Conservation (phyloP, 2,797 vertebrate genomes). For the Serranus cabrilla region DNA sequence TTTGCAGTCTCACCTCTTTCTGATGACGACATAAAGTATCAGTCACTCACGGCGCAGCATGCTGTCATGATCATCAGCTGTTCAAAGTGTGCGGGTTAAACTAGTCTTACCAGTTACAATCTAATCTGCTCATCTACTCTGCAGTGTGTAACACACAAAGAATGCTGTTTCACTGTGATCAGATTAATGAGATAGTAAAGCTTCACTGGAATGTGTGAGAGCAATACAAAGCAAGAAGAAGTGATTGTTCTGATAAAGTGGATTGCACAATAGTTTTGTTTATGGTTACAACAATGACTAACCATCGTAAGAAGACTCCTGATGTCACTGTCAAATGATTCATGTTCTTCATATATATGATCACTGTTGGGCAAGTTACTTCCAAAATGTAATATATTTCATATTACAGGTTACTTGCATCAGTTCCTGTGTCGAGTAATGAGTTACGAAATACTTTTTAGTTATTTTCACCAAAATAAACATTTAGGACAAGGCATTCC, state of each 20-base stretch:
- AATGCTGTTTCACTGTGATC: background rate
- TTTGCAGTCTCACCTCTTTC: background rate
- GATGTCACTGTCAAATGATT: background rate
- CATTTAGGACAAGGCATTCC: too few relatives aligned
- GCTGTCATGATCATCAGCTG: conserved; percentile 7
- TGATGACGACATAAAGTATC: background rate
- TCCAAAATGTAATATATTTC: too few relatives aligned
- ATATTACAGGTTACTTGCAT: too few relatives aligned
- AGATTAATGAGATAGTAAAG: background rate
- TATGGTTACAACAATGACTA: background rate
- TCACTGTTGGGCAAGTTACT: too few relatives aligned
- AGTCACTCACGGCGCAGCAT: background rate
- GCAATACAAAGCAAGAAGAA: background rate
- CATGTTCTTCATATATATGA: too few relatives aligned
- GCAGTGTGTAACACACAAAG: background rate
- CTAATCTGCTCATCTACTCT: conserved; percentile 3
- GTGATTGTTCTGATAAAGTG: background rate
- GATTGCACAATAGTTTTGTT: background rate
- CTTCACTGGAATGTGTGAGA: background rate
- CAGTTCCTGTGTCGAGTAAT: too few relatives aligned
- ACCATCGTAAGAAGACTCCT: background rate
- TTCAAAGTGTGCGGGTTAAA: background rate
- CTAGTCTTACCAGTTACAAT: conserved; percentile 35
- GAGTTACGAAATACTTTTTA: too few relatives aligned
- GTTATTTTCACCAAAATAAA: too few relatives aligned